Base-by-base conservation (phyloP, 1,140 invertebrate genomes). In the Aphis craccivora region DNA sequence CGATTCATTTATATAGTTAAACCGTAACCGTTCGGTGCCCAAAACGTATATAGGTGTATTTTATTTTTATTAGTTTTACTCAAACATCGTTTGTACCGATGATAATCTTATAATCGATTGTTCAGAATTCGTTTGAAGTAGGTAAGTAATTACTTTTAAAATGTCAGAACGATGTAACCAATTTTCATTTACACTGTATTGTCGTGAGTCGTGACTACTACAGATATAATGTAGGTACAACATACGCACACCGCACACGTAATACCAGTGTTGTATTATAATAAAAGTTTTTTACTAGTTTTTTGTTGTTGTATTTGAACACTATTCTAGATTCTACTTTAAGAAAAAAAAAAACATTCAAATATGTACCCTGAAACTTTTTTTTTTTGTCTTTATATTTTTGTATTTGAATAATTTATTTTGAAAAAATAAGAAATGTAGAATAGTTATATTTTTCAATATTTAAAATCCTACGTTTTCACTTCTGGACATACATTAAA, bases 11-110 rank as follows among this genome's bases (percentile, higher is more conserved):
- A 25, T 84, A 43, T 76, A 76, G 60, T 30, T 76, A 76, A 76
- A 76, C 60, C 60, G 60, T 76, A 76, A 76, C n/a, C 30, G 60
- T 76, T n/a, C 48, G 18, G 60, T 76, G 60, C n/a, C 60, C 60
- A n/a, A 76, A n/a, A 76, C 60, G 30, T 76, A n/a, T 76, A n/a
- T 5, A 6, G 8, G 9, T 76, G 18, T 18, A 76, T n/a, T 76
- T 76, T 35, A 35, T 76, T 76, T 76, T 76, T 76, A 76, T 76
- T 76, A n/a, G 60, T 76, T 76, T 76, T 76, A n/a, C n/a, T n/a
- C 60, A 76, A 76, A 76, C 60, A 76, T 76, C 60, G n/a, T 35
- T 76, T n/a, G 30, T 76, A 76, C 60, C n/a, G n/a, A 76, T n/a
- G 11, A 76, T n/a, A 76, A 76, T 76, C 60, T 14, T 76, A 18